A percentile compares a stretch with the other conserved stretches of the same genome.
Evolutionary conservation across 2,113 vertebrate genomes (phyloP).

Genomic region (Nesoenas mayeri): DNA sequence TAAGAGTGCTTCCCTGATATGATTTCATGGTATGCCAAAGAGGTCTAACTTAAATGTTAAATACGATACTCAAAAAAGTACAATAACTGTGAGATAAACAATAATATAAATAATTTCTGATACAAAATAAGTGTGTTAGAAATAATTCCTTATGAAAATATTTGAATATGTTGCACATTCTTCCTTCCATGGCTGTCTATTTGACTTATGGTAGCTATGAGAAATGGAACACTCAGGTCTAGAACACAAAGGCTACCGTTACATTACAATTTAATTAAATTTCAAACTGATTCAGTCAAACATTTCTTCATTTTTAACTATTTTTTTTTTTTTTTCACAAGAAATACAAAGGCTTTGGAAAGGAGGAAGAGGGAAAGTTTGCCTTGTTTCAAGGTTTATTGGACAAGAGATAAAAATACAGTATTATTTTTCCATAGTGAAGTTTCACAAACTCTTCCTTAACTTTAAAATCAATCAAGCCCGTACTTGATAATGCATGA

Average conservation of each 20-base stretch:
- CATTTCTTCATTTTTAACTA: not conserved
- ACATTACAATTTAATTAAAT: not conserved
- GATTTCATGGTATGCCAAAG: not conserved
- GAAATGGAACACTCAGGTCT: not conserved
- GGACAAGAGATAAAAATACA: not conserved
- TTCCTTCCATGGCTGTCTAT: not conserved
- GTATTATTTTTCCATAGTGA: not conserved
- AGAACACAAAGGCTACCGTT: not conserved
- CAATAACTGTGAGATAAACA: not conserved
- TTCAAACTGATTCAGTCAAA: not conserved
- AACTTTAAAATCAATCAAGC: not conserved
- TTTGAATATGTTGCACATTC: not conserved
- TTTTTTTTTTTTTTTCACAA: not conserved
- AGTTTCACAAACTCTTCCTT: not conserved
- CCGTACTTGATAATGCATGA: not conserved
- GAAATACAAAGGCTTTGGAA: not conserved
- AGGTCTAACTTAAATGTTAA: not conserved
- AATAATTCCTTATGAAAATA: not conserved
- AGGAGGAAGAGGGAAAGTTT: accelerated
- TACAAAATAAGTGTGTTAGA: not conserved
- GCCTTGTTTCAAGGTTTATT: not conserved
- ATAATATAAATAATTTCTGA: not conserved
- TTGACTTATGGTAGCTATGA: not conserved
- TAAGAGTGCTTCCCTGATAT: not conserved
- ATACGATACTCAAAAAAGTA: not conserved